phyloP scores from a whole-genome alignment of 2,888 invertebrate genomes.

The Diploptera punctata region DNA sequence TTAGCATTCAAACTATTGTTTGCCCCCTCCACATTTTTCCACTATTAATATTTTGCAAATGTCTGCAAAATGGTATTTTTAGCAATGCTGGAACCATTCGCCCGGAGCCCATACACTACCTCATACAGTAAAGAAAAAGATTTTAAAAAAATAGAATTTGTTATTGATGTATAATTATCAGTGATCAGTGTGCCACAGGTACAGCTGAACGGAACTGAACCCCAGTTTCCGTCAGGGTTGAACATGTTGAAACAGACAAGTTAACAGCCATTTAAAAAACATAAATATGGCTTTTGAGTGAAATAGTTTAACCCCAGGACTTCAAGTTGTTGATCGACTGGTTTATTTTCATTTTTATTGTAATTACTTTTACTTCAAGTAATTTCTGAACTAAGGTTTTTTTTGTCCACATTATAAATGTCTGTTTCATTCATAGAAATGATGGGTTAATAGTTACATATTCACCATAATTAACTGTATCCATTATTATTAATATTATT shows the following conservation, averaged over 20 bases:
- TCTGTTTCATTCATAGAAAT: conserved; percentile 25
- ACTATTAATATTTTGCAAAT: not conserved
- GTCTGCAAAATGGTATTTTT: not conserved
- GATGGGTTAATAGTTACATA: conserved; percentile 16
- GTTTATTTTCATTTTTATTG: conserved; percentile 14
- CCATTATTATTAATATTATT: conserved; percentile 7
- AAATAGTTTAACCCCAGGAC: not conserved
- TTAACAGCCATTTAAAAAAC: not conserved
- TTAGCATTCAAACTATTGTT: conserved; percentile 23
- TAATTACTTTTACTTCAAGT: conserved; percentile 8
- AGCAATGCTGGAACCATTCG: conserved; percentile 27
- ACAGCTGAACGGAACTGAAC: not conserved
- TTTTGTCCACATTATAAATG: conserved; percentile 1
- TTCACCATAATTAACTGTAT: conserved; percentile 11
- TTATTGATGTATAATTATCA: conserved; percentile 2
- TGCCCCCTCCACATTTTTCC: no score
- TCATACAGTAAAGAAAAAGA: conserved; percentile 28
- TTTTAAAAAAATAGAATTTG: conserved; percentile 22
- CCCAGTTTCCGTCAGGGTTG: not conserved
- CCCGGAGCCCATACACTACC: conserved; percentile 36
- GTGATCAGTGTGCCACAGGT: not conserved
- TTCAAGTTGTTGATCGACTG: conserved; percentile 14
- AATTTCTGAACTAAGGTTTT: conserved; percentile 7
- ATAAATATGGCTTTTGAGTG: not conserved
- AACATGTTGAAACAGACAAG: not conserved